phyloP scores from a whole-genome alignment of 2,888 invertebrate species.

The Venusia cambrica region DNA sequence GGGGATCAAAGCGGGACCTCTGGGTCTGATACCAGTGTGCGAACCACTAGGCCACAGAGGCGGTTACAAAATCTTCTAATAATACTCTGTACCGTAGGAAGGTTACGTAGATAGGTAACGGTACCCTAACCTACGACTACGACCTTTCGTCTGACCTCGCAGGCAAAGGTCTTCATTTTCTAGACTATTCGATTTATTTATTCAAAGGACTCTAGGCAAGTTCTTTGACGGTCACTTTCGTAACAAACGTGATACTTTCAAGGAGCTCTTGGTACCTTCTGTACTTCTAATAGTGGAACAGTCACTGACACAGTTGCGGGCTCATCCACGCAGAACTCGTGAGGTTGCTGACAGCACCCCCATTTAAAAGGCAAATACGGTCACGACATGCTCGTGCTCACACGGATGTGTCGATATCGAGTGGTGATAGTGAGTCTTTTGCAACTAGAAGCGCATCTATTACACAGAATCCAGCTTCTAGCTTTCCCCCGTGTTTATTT shows the following conservation, averaged over 20 bases:
- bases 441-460: conserved; percentile 37
- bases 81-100: no score
- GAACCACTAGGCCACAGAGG: no score
- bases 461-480: conserved; percentile 34
- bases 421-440: conserved; percentile 40
- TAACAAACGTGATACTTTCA: conserved; percentile 27
- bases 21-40: no score
- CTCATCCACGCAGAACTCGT: conserved; percentile 68
- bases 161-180: no score
- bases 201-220: no score
- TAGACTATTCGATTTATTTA: no score
- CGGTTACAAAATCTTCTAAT: no score
- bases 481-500: no score
- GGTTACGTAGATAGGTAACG: no score
- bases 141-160: no score
- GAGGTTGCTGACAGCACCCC: conserved; percentile 60
- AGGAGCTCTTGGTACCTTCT: conserved; percentile 34
- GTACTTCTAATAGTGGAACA: conserved; percentile 38
- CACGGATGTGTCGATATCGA: conserved; percentile 50
- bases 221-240: conserved; percentile 14
- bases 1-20: no score
- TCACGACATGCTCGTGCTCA: conserved; percentile 63
- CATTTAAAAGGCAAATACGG: conserved; percentile 72
- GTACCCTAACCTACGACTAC: no score
- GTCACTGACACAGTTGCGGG: conserved; percentile 62